These are phyloP conservation scores for Nebria ingens DNA, from an alignment of 1,140 invertebrate genomes.

Conservation along the genomic window DNA sequence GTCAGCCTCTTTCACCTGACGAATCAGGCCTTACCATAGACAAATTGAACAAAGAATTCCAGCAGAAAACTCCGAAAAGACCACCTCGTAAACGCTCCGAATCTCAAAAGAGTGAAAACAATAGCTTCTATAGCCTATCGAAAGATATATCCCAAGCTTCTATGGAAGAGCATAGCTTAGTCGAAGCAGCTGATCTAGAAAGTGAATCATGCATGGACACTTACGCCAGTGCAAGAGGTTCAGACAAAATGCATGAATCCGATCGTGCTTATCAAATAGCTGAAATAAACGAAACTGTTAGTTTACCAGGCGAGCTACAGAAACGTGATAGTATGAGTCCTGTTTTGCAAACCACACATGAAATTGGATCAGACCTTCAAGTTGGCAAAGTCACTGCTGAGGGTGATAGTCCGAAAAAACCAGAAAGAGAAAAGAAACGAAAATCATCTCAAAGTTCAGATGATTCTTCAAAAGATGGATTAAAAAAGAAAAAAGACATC, in stretches of 20 bases:
- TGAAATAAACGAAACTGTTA: constrained; percentile 29
- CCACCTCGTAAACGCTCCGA: constrained; percentile 40
- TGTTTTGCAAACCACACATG: constrained; percentile 30
- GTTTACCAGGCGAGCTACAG: constrained; percentile 24
- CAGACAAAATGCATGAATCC: constrained; percentile 33
- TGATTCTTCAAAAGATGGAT: constrained; percentile 31
- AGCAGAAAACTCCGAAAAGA: constrained; percentile 33
- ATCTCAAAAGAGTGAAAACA: constrained; percentile 40
- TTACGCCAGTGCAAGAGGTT: constrained; percentile 50
- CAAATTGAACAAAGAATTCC: constrained; percentile 32
- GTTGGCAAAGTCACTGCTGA: constrained; percentile 34
- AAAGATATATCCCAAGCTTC: constrained; percentile 31
- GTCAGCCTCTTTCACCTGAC: constrained; percentile 33
- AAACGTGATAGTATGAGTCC: constrained; percentile 18
- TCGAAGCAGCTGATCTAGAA: constrained; percentile 32
- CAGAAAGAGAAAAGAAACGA: constrained; percentile 29
- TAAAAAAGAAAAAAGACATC: constrained; percentile 25
- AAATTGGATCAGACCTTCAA: constrained; percentile 33
- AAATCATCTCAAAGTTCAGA: constrained; percentile 37
- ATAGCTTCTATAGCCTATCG: constrained; percentile 31
- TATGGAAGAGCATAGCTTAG: constrained; percentile 34
- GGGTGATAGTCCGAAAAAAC: constrained; percentile 30
- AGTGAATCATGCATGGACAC: constrained; percentile 38
- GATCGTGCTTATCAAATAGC: constrained; percentile 31
- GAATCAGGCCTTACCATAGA: constrained; percentile 22